phyloP scores from a whole-genome alignment of 2,797 vertebrate genomes.

The Sebastes jordani region DNA sequence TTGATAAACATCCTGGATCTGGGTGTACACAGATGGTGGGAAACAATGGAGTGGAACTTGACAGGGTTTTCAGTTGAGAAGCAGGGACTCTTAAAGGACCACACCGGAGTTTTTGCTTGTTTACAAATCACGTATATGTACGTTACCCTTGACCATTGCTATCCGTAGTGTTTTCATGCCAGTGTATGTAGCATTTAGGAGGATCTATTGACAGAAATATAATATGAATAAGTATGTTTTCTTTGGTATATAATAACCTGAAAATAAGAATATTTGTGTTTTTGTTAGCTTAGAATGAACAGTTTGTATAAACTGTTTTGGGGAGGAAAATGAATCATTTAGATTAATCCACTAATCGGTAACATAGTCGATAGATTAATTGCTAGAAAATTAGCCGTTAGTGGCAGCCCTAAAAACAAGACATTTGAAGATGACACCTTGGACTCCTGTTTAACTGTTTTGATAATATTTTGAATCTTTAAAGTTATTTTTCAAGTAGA shows the following conservation, averaged over 20 bases:
- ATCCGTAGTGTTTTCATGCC: too few species aligned
- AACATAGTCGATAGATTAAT: too few species aligned
- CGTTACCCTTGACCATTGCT: not conserved
- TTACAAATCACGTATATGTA: not conserved
- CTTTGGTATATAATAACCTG: too few species aligned
- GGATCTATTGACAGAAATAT: too few species aligned
- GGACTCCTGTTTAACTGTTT: not conserved
- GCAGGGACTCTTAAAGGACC: conserved; percentile 16
- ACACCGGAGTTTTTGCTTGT: not conserved
- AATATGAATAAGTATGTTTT: too few species aligned
- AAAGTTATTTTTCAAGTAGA: not conserved
- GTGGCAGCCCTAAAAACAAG: too few species aligned
- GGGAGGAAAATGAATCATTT: too few species aligned
- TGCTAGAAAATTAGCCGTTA: too few species aligned
- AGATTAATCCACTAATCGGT: not conserved
- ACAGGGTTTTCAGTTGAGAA: conserved; percentile 22
- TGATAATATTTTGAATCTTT: not conserved
- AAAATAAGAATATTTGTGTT: too few species aligned
- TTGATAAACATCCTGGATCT: conserved; percentile 71
- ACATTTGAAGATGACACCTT: not conserved
- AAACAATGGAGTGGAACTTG: conserved; percentile 58
- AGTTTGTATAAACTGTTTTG: too few species aligned
- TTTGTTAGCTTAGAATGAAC: too few species aligned
- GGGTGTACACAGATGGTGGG: conserved; percentile 46
- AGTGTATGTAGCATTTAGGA: not conserved